Evolutionary conservation across 2,888 invertebrate species (phyloP).

Genomic region (Cantharis lateralis): DNA sequence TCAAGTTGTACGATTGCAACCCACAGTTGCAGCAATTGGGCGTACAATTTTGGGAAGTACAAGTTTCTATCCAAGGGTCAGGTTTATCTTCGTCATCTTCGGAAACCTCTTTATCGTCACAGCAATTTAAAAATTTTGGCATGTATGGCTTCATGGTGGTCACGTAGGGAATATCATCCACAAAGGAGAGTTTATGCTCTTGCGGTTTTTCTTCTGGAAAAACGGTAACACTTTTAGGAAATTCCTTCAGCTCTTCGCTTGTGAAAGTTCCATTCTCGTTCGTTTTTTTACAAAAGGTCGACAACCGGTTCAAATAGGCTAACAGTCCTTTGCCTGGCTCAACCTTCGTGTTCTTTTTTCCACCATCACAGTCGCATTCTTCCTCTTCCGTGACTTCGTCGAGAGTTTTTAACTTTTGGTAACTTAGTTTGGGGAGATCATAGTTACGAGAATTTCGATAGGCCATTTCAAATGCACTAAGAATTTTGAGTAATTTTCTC

Average conservation of each 20-base stretch:
- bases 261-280: background rate
- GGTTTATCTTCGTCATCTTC: background rate
- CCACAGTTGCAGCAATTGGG: background rate
- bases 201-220: slow-evolving; percentile 2
- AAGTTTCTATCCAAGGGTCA: background rate
- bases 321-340: slow-evolving; percentile 22
- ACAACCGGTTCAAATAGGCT: slow-evolving; percentile 10
- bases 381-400: background rate
- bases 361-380: background rate
- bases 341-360: background rate
- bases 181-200: slow-evolving; percentile 19
- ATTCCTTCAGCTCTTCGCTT: background rate
- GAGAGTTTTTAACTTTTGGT: background rate
- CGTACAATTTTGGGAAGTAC: background rate
- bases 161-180: slow-evolving; percentile 22
- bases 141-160: background rate
- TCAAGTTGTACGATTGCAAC: background rate
- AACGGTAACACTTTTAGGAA: background rate
- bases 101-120: background rate
- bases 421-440: background rate
- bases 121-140: slow-evolving; percentile 3
- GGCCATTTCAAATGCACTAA: background rate
- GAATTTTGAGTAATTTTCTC: background rate
- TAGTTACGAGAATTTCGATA: background rate
- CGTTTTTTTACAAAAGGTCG: slow-evolving; percentile 10